Conservation (phyloP, 2,113 vertebrate genomes). For the Ailurus styani region DNA sequence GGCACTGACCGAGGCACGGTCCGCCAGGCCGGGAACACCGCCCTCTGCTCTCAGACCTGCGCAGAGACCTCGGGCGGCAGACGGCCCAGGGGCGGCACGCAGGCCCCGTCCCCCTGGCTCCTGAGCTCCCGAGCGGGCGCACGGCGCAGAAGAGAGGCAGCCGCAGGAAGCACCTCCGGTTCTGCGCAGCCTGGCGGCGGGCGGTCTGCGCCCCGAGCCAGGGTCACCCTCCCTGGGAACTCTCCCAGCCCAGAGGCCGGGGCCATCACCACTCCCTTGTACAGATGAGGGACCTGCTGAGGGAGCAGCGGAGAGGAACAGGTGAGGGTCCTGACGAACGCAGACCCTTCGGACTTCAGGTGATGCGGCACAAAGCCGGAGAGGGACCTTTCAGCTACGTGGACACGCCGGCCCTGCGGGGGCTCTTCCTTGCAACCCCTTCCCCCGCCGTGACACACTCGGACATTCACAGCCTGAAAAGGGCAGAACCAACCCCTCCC, state of each 20-base stretch:
- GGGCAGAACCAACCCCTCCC: background rate
- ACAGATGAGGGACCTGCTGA: background rate
- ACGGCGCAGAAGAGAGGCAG: too few relatives aligned
- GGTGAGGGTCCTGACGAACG: background rate
- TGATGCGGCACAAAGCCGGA: background rate
- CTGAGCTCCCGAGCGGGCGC: too few relatives aligned
- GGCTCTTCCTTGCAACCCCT: background rate
- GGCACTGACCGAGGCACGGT: accelerated
- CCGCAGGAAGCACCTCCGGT: too few relatives aligned
- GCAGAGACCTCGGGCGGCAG: background rate
- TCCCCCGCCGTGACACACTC: too few relatives aligned
- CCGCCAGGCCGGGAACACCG: background rate
- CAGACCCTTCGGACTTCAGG: background rate
- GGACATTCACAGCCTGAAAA: background rate
- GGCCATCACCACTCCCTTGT: background rate
- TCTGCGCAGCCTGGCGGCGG: too few relatives aligned
- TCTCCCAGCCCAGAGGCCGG: background rate
- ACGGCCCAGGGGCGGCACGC: accelerated
- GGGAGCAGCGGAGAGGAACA: background rate
- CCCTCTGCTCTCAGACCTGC: background rate
- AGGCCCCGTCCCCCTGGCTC: background rate
- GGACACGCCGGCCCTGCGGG: accelerated
- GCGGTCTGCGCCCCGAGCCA: background rate
- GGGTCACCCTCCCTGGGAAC: too few relatives aligned
- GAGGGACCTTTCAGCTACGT: background rate